Conservation (phyloP, 2,888 invertebrate genomes). For the Ophion slaviceki region DNA sequence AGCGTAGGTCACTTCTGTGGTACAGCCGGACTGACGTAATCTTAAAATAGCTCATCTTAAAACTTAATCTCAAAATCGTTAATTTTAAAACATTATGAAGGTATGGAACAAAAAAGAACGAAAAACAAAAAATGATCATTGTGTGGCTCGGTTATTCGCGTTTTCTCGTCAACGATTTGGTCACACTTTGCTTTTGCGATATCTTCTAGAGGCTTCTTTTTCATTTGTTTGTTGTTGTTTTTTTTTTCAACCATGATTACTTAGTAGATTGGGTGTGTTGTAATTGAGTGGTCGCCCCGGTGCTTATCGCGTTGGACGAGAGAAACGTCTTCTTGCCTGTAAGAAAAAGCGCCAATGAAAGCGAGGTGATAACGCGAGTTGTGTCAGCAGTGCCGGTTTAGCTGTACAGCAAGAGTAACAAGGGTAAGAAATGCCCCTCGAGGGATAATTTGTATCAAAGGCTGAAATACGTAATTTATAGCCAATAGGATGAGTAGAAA, state of each 20-base stretch:
- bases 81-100: conserved; percentile 42
- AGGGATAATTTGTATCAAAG: too few species aligned
- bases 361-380: too few species aligned
- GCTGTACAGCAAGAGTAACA: too few species aligned
- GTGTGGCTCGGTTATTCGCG: conserved; percentile 20
- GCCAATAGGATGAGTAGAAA: too few species aligned
- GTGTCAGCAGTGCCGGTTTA: too few species aligned
- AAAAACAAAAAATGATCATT: conserved; percentile 23
- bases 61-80: too few species aligned
- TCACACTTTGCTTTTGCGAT: not conserved
- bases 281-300: conserved; percentile 76
- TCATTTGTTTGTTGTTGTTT: not conserved
- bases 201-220: conserved; percentile 14
- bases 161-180: conserved; percentile 30
- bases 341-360: not conserved
- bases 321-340: conserved; percentile 80
- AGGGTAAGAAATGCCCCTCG: too few species aligned
- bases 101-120: conserved; percentile 12
- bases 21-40: too few species aligned
- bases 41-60: too few species aligned
- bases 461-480: too few species aligned
- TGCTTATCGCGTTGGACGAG: conserved; percentile 76
- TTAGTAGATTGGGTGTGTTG: conserved; percentile 80
- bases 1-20: too few species aligned
- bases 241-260: conserved; percentile 73